Evolutionary conservation across 1,140 invertebrate genomes (phyloP).

Genomic region (Sminthurinus signatus): DNA sequence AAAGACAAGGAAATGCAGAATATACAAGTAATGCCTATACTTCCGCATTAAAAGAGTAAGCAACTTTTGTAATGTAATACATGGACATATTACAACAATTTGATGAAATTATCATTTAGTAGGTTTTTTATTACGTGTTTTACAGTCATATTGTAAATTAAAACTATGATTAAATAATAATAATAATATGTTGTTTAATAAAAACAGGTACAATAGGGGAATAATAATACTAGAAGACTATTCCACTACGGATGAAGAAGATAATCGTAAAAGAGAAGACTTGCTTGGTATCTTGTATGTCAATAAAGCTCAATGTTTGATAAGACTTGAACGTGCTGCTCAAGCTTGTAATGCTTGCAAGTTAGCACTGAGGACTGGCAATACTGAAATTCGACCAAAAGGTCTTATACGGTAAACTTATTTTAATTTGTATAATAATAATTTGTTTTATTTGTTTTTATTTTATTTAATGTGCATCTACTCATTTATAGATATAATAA

Average conservation of each 20-base stretch:
- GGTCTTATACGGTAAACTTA: too few species aligned
- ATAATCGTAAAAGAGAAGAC: not conserved
- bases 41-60: constrained; percentile 8
- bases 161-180: too few species aligned
- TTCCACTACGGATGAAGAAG: not conserved
- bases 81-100: too few species aligned
- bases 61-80: not conserved
- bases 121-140: too few species aligned
- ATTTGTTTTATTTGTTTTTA: too few species aligned
- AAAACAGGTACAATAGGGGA: constrained; percentile 1
- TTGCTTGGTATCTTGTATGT: not conserved
- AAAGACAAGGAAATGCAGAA: constrained; percentile 2
- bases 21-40: not conserved
- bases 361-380: not conserved
- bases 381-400: not conserved
- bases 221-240: constrained; percentile 9
- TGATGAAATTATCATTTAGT: not conserved
- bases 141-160: too few species aligned
- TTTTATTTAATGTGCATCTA: too few species aligned
- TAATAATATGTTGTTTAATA: too few species aligned
- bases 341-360: constrained; percentile 9
- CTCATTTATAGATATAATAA: too few species aligned
- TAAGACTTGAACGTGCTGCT: not conserved
- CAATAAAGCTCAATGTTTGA: constrained; percentile 5
- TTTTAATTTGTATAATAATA: too few species aligned